Evolutionary conservation across 2,113 vertebrate genomes (phyloP), one percentile per base, ranked within the genome.

Genomic region (Corythoichthys intestinalis): DNA sequence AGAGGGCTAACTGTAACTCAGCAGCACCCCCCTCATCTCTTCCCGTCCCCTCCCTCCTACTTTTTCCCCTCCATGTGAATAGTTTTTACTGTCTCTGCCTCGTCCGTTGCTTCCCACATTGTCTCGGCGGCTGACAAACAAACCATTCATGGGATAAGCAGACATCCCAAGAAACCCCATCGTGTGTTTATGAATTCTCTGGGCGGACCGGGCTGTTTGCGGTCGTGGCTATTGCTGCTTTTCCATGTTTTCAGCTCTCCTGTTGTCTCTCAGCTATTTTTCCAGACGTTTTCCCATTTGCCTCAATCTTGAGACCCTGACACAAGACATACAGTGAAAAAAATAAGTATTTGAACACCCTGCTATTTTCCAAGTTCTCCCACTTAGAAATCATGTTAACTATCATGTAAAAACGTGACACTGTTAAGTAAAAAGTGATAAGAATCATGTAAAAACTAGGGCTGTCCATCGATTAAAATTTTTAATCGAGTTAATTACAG

Each of bases 141-240:
- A 74, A 77, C 73, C 79, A 82, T 83, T 83, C 75, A 83, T 78
- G 6, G 69, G 78, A 83, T 35, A 15, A 71, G 59, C 78, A 77
- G 77, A 83, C 83, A 76, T 77, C 71, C 79, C 47, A 65, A 82
- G 82, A 87, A 90, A 85, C 65, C 65, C 75, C 80, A 77, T 66
- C 83, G 57, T 79, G 81, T 88, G 85, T 90, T 88, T 90, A 81
- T 77, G 81, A 79, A 87, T 90, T 89, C 81, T 80, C 87, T 39
- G 49, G 46, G 4, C 38, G 76, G 80, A 83, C 74, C 68, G 76
- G 71, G 74, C 77, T 66, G 46, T 76, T 88, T 76, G 80, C 67
- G 85, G 76, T 83, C 54, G 67, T 54, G 37, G 72, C 75, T 49
- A 75, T 83, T 53, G 50, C 77, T 70, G 73, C 35, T 77, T 80